Evolutionary conservation across 2,797 vertebrate species (phyloP), one percentile per base, ranked within the genome.

Genomic region (Rhodeus uyekii): DNA sequence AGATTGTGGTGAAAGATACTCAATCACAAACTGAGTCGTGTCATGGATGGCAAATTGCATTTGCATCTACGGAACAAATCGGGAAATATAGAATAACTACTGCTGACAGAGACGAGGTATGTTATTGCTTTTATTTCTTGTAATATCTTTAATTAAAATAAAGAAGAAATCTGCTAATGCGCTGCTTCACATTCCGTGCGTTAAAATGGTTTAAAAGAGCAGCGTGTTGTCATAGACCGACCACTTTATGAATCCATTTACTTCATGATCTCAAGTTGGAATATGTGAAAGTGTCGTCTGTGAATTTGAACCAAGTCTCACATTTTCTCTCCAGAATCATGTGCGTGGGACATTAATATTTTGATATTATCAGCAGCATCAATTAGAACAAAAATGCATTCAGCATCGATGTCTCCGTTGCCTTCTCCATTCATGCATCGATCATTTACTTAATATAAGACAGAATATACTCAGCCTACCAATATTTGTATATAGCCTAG

Each of bases 31-130:
- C 92, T 92, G 93, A 94, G 91, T 94, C 93, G 92, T 92, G 92
- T 90, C 92, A 95, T 94, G 94, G 94, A 95, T 94, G 93, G 92
- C 88, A 94, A 95, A 95, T 92, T 95, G 95, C 90, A 92, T 92
- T 92, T 93, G 92, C 91, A 91, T 91, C 93, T 91, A 90, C 91
- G 91, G 90, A 94, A 90, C 91, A 90, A 91, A 92, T 90, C 92
- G 91, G 91, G 91, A 91, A 93, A 93, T 92, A 93, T 93, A 90
- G 86, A 95, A 92, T 95, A 95, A 95, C 93, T 94, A 89, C 94
- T 92, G 93, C 92, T 94, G 92, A 92, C 94, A 93, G 90, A 92
- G 95, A 95, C 88, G 92, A 95, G 95, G 95, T 95, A 94, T 87
- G 58, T 36, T 14, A 34, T 2, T 44, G 39, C 27, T 68, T 86